A percentile compares a stretch with the other conserved stretches of the same genome.
Evolutionary conservation across 2,113 vertebrate species (phyloP).

Genomic region (Steatornis caripensis): DNA sequence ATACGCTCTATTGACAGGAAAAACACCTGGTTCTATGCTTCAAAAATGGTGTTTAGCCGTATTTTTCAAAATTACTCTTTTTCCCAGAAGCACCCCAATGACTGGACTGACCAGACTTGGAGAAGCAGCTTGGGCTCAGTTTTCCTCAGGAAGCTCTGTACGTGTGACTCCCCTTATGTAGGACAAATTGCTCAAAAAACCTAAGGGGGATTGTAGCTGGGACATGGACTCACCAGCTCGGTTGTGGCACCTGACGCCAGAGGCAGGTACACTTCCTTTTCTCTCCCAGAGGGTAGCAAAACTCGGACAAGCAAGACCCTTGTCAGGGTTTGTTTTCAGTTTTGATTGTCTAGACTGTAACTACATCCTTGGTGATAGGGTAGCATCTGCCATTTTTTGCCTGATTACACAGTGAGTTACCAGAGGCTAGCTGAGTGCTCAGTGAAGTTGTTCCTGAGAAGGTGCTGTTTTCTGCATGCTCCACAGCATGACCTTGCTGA

Average conservation of each 20-base stretch:
- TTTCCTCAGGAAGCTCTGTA: background rate
- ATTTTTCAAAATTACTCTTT: background rate
- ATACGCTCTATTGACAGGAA: background rate
- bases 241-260: background rate
- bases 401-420: background rate
- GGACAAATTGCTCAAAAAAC: background rate
- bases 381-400: background rate
- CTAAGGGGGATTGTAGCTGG: background rate
- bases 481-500: background rate
- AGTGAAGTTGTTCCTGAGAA: background rate
- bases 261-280: background rate
- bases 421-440: background rate
- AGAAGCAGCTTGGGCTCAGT: background rate
- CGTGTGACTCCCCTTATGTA: background rate
- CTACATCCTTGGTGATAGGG: background rate
- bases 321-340: background rate
- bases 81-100: background rate
- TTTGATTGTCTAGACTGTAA: background rate
- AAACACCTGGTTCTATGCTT: background rate
- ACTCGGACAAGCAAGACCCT: background rate
- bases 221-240: background rate
- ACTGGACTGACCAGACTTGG: background rate
- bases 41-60: background rate
- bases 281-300: background rate
- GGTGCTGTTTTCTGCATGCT: background rate